phyloP scores from a whole-genome alignment of 2,888 invertebrate genomes.

The Phengaris arion region DNA sequence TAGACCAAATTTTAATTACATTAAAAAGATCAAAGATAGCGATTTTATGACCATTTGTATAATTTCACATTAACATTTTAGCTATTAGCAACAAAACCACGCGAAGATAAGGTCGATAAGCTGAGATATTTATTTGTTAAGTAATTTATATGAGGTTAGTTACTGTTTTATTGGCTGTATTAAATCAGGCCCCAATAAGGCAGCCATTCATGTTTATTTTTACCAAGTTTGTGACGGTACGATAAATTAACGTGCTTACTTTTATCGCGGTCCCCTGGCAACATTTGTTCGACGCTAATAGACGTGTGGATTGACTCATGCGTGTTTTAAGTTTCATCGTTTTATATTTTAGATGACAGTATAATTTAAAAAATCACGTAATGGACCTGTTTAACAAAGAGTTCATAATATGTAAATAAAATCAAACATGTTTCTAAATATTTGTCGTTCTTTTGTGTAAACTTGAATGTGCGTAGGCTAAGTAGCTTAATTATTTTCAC shows the following conservation, averaged over 20 bases:
- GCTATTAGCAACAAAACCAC: constrained; percentile 32
- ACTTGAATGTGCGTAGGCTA: too few relatives aligned
- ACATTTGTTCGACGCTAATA: constrained; percentile 64
- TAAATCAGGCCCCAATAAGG: constrained; percentile 80
- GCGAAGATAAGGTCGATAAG: constrained; percentile 68
- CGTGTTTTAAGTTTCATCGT: constrained; percentile 29
- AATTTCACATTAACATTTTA: constrained; percentile 25
- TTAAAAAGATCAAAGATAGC: neutral
- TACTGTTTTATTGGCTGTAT: constrained; percentile 77
- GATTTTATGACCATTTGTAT: constrained; percentile 18
- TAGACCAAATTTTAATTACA: constrained; percentile 5
- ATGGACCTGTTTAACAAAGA: too few relatives aligned
- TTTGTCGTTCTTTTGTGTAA: too few relatives aligned
- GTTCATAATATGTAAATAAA: too few relatives aligned
- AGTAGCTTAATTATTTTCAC: too few relatives aligned
- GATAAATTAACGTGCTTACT: constrained; percentile 79
- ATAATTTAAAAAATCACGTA: too few relatives aligned
- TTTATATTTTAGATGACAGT: neutral
- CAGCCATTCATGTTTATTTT: constrained; percentile 80
- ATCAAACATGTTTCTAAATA: too few relatives aligned
- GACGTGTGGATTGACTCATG: constrained; percentile 50
- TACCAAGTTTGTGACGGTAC: constrained; percentile 77
- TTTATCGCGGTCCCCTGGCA: constrained; percentile 73
- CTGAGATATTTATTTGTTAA: constrained; percentile 76
- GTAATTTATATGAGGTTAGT: constrained; percentile 80